Base-by-base conservation (phyloP, 2,113 vertebrate genomes). In the Bufo bufo region DNA sequence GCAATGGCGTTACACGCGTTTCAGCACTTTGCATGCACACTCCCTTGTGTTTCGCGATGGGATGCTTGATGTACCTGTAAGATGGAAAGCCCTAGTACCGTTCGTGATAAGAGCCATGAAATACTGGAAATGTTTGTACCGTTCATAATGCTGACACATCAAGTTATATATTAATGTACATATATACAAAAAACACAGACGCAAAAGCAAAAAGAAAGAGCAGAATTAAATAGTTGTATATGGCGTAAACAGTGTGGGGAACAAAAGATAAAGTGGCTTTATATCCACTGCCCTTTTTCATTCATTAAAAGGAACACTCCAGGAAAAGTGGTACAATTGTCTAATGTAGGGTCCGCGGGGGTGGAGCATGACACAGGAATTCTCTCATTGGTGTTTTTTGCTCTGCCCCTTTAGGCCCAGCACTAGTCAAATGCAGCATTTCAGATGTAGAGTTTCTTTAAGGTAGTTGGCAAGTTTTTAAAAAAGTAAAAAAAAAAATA, bases 111-210 rank as follows among this genome's bases (percentile, higher is more conserved):
- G 71, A 66, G 63, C 20, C 13, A 69, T 45, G 14, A 63, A 82
- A 82, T 47, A 82, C 43, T 65, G 59, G 80, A 84, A 84, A 84
- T 84, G 82, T 84, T 33, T 54, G 82, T 84, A 84, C 82, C 82
- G 82, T 84, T 49, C 65, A 54, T 81, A 61, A 81, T 59, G 78
- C 78, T 45, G 78, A 59, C 56, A 80, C 45, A 45, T 81, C 59
- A 61, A 81, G 33, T 56, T 80, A 61, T 81, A 81, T 61, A 81
- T 43, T 16, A 81, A 81, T 59, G 43, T 81, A 81, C 54, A 59
- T 81, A 81, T 81, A 81, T 59, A 81, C 78, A 81, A 79, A 33
- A 33, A 33, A 61, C 6, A 81, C 78, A 58, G 16, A 74, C 2
- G n/a, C 52, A 43, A 61, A 61, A 59, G 19, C 3, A 59, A 81